Conservation (phyloP, 2,888 invertebrate species). For the Aphelenchoides bicaudatus region DNA sequence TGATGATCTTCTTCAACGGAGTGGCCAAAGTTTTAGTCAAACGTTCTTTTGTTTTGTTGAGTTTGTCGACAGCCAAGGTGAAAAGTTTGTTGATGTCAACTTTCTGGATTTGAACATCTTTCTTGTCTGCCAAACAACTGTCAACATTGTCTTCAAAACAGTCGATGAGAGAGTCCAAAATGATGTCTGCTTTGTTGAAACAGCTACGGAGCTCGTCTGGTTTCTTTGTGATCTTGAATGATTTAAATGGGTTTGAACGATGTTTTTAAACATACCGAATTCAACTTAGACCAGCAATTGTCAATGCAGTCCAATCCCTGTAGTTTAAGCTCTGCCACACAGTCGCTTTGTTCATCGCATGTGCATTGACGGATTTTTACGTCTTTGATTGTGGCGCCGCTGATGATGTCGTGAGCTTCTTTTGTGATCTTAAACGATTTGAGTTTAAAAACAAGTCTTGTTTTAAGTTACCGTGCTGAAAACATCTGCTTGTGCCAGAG, state of each 20-base stretch:
- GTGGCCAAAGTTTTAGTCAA: slow-evolving; percentile 29
- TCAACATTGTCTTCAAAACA: slow-evolving; percentile 53
- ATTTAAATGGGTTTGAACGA: background rate
- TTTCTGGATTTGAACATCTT: slow-evolving; percentile 48
- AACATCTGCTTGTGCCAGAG: slow-evolving; percentile 16
- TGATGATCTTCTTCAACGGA: slow-evolving; percentile 47
- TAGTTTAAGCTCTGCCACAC: slow-evolving; percentile 52
- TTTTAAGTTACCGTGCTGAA: slow-evolving; percentile 10
- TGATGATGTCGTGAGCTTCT: slow-evolving; percentile 30
- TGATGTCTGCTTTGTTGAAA: slow-evolving; percentile 47
- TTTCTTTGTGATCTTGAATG: slow-evolving; percentile 41
- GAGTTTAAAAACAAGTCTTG: background rate
- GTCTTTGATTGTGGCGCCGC: slow-evolving; percentile 32
- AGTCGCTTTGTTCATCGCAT: slow-evolving; percentile 48
- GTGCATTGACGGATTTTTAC: slow-evolving; percentile 49
- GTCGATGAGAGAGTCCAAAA: slow-evolving; percentile 46
- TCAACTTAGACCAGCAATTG: slow-evolving; percentile 49
- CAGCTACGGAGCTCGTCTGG: slow-evolving; percentile 50
- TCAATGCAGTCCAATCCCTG: slow-evolving; percentile 52
- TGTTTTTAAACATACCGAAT: slow-evolving; percentile 31
- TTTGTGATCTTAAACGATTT: slow-evolving; percentile 32
- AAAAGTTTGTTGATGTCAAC: slow-evolving; percentile 54
- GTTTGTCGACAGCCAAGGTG: slow-evolving; percentile 44
- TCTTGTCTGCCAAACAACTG: slow-evolving; percentile 40
- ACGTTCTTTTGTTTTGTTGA: slow-evolving; percentile 34